These are phyloP conservation scores for Poecilia wingei DNA, from an alignment of 2,797 vertebrate genomes.

Conservation along the genomic window DNA sequence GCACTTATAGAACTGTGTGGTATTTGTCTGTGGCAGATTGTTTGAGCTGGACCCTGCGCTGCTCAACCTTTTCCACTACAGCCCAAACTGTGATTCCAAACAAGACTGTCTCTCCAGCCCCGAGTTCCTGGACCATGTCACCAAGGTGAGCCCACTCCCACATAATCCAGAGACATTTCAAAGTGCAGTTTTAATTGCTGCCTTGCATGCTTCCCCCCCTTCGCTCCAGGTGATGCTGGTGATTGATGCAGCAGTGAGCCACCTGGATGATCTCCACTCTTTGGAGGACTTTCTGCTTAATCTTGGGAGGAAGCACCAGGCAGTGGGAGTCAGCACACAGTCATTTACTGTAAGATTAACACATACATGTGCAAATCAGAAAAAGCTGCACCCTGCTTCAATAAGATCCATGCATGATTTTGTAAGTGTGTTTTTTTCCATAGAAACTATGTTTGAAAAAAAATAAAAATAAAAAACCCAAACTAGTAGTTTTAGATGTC, in stretches of 20 bases:
- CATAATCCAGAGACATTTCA: conserved; percentile 6
- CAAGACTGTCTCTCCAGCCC: conserved; percentile 92
- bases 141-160: conserved; percentile 86
- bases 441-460: neutral
- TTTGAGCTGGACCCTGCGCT: conserved; percentile 93
- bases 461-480: neutral
- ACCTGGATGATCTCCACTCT: conserved; percentile 89
- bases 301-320: conserved; percentile 91
- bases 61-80: conserved; percentile 91
- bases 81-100: conserved; percentile 85
- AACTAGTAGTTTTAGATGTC: neutral
- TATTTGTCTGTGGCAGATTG: conserved; percentile 81
- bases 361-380: conserved; percentile 17
- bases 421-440: neutral
- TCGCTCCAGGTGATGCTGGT: conserved; percentile 92
- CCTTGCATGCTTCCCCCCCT: neutral
- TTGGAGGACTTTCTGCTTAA: conserved; percentile 91
- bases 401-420: neutral
- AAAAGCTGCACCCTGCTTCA: conserved; percentile 24
- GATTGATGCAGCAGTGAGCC: conserved; percentile 91
- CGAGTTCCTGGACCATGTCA: conserved; percentile 93
- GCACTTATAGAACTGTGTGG: conserved; percentile 41
- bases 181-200: conserved; percentile 3
- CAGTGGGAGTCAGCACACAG: conserved; percentile 89
- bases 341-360: conserved; percentile 88